Evolutionary conservation across 2,797 vertebrate genomes (phyloP), one percentile per base, ranked within the genome.

Genomic region (Nyctibius grandis): DNA sequence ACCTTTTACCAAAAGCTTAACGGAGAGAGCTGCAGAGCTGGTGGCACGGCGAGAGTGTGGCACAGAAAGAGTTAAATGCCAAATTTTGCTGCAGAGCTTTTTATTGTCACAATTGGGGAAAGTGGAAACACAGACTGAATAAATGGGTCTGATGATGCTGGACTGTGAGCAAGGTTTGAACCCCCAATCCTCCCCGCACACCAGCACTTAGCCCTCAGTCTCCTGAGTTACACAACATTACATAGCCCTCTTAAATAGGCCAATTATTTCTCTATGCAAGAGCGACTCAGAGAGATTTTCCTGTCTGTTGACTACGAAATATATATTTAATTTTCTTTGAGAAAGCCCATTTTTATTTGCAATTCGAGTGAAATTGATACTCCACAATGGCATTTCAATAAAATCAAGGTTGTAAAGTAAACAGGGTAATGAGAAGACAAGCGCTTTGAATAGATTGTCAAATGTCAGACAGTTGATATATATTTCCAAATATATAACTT

Each of bases 341-440:
- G 89, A 95, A 94, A 91, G 4, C 9, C 13, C 13, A 67, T 73
- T 95, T 89, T 82, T 45, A 74, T 84, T 93, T 91, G 40, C 36
- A 73, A n/a, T 56, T 78, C 0, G 1, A 65, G 36, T 81, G 57
- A 90, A 90, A 93, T 89, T 85, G 56, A 70, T 97, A 88, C 94
- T 92, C 63, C 45, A 51, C 93, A 92, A 67, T 86, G 89, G 6
- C 82, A 86, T 78, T 95, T 95, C 74, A 82, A 34, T 89, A 90
- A 94, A 91, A 85, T 80, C 68, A 70, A 60, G 28, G 64, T 69
- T 90, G 59, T 88, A 84, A 95, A 89, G 50, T 86, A 93, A 95
- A 94, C 53, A 74, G 26, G 9, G 21, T 79, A 94, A 93, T 80
- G 72, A 72, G 70, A 89, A 91, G 84, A 79, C 64, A 91, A 89